Conservation (phyloP, 2,113 vertebrate species). For the Coryphaenoides rupestris region DNA sequence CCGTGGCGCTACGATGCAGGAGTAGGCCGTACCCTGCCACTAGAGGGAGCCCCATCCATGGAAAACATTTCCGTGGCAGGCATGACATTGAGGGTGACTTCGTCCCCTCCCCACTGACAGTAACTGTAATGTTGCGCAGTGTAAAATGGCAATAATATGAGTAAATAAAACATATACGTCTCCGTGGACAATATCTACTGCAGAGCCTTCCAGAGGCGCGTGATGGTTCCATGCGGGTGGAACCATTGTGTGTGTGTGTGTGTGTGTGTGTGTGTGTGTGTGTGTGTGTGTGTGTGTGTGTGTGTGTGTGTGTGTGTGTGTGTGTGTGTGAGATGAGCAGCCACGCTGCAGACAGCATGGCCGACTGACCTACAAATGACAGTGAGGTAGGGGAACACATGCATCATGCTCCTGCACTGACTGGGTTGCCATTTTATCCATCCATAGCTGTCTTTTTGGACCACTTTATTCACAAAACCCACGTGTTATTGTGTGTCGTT, state of each 20-base stretch:
- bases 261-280: conserved; percentile 29
- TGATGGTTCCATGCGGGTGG: too few relatives aligned
- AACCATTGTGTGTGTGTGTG: conserved; percentile 34
- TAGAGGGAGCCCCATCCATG: conserved; percentile 51
- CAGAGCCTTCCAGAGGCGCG: too few relatives aligned
- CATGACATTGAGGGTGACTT: conserved; percentile 14
- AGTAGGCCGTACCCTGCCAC: conserved; percentile 30
- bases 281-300: conserved; percentile 28
- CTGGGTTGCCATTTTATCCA: neutral
- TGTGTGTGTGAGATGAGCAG: conserved; percentile 33
- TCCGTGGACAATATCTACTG: too few relatives aligned
- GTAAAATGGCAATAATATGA: too few relatives aligned
- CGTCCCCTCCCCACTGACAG: conserved; percentile 34
- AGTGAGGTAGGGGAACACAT: neutral
- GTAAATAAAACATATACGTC: too few relatives aligned
- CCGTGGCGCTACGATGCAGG: neutral
- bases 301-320: conserved; percentile 28
- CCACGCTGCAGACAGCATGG: conserved; percentile 58
- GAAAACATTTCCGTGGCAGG: conserved; percentile 19
- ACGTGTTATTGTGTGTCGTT: too few relatives aligned
- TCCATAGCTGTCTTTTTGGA: neutral
- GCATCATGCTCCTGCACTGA: neutral
- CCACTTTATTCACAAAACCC: neutral
- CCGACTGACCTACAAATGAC: conserved; percentile 67
- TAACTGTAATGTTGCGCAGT: conserved; percentile 20